Conservation (phyloP, 2,888 invertebrate genomes). For the Chaetogeoica ovagalla region DNA sequence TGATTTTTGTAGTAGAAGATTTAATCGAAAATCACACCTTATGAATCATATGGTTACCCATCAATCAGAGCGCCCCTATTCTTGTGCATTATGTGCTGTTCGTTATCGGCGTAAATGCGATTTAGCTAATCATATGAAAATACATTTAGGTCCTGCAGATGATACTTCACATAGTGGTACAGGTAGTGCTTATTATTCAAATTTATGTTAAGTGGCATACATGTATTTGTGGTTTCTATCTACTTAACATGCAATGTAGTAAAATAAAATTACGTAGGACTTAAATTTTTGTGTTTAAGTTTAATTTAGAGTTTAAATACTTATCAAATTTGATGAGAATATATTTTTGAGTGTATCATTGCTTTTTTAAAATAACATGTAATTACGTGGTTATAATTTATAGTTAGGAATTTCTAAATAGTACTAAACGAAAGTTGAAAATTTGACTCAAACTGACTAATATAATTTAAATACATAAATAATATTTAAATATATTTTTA, state of each 20-base stretch:
- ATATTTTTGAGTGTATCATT: not conserved
- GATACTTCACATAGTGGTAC: conserved; percentile 14
- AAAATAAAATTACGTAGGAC: not conserved
- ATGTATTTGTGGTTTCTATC: not conserved
- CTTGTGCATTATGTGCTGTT: conserved; percentile 76
- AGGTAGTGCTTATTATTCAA: not conserved
- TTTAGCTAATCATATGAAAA: conserved; percentile 79
- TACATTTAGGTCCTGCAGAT: conserved; percentile 58
- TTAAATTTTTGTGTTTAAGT: not conserved
- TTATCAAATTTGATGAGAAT: not conserved
- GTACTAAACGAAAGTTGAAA: too few species aligned
- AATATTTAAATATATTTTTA: too few species aligned
- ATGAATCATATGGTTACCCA: conserved; percentile 88
- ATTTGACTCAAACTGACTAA: too few species aligned
- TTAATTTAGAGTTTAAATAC: not conserved
- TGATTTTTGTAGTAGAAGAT: conserved; percentile 80
- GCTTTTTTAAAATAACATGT: too few species aligned
- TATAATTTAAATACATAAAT: too few species aligned
- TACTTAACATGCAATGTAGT: not conserved
- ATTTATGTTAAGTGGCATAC: not conserved
- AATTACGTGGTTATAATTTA: too few species aligned
- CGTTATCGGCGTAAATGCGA: conserved; percentile 78
- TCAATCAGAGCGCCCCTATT: conserved; percentile 80
- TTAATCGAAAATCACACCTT: conserved; percentile 79
- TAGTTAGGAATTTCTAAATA: too few species aligned